Percentiles rank a stretch among this genome's conserved stretches.
phyloP scores from a whole-genome alignment of 2,888 invertebrate genomes.

The Dione juno region DNA sequence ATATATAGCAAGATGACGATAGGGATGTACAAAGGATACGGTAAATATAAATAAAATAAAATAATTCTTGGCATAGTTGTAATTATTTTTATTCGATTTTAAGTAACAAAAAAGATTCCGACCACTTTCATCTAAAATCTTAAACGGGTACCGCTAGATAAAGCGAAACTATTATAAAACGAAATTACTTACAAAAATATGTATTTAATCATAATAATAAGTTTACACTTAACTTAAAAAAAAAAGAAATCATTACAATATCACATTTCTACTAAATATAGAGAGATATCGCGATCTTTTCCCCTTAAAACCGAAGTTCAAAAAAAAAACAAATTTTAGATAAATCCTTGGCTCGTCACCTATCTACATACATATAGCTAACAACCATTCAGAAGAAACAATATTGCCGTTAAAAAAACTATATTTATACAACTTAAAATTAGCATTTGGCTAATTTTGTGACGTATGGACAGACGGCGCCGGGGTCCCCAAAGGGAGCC shows the following conservation, averaged over 20 bases:
- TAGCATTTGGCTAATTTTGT: conserved; percentile 78
- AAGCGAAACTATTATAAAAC: conserved; percentile 79
- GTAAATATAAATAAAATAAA: conserved; percentile 62
- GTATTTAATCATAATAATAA: conserved; percentile 75
- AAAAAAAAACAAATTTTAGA: conserved; percentile 64
- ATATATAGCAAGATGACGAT: too few species aligned
- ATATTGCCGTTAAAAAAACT: conserved; percentile 72
- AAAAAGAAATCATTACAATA: conserved; percentile 82
- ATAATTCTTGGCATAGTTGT: conserved; percentile 82
- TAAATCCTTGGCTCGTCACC: conserved; percentile 54
- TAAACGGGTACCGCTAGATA: conserved; percentile 77
- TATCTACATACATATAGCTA: conserved; percentile 53
- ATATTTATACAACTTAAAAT: conserved; percentile 72
- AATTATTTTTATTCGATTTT: conserved; percentile 83
- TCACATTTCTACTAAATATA: conserved; percentile 84
- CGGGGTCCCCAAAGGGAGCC: conserved; percentile 52
- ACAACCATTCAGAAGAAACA: conserved; percentile 78
- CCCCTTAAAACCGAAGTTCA: conserved; percentile 61
- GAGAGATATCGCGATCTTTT: conserved; percentile 79
- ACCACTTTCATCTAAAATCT: conserved; percentile 77
- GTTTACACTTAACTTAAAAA: conserved; percentile 77
- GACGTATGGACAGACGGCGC: conserved; percentile 58
- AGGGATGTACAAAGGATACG: too few species aligned
- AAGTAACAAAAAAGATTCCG: conserved; percentile 81
- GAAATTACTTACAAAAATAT: conserved; percentile 82